Evolutionary conservation across 1,140 invertebrate genomes (phyloP).

Genomic region (Adelges cooleyi): DNA sequence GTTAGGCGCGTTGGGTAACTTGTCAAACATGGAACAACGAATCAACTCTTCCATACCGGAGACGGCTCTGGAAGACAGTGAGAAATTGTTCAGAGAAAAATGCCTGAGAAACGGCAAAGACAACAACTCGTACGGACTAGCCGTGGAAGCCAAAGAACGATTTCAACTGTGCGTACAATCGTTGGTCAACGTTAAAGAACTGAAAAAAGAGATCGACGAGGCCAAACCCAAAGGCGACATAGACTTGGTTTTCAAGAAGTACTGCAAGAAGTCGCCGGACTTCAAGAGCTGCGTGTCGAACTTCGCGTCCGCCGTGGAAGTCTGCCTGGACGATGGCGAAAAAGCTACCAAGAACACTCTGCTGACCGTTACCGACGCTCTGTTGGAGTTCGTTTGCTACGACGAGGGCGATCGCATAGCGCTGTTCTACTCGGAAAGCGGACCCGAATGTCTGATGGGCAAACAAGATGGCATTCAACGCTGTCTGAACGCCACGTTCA

Average conservation of each 20-base stretch:
- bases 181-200: conserved; percentile 41
- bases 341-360: conserved; percentile 45
- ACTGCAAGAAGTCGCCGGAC: conserved; percentile 45
- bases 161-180: conserved; percentile 40
- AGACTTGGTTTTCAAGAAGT: conserved; percentile 55
- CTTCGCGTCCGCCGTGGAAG: conserved; percentile 46
- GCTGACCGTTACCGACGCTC: conserved; percentile 50
- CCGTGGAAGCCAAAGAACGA: conserved; percentile 37
- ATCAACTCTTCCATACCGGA: too few species aligned
- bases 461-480: conserved; percentile 48
- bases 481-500: conserved; percentile 52
- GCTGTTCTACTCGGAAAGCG: conserved; percentile 63
- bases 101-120: too few species aligned
- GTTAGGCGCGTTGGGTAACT: too few species aligned
- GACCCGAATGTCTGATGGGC: conserved; percentile 55
- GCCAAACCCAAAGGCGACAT: conserved; percentile 48
- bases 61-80: too few species aligned
- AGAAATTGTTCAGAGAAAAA: too few species aligned
- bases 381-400: conserved; percentile 57
- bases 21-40: too few species aligned
- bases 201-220: conserved; percentile 48
- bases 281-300: conserved; percentile 49
- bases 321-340: conserved; percentile 52
- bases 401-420: conserved; percentile 71
- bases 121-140: too few species aligned